Conservation (phyloP, 2,797 vertebrate species). For the Ctenopoma multispine region DNA sequence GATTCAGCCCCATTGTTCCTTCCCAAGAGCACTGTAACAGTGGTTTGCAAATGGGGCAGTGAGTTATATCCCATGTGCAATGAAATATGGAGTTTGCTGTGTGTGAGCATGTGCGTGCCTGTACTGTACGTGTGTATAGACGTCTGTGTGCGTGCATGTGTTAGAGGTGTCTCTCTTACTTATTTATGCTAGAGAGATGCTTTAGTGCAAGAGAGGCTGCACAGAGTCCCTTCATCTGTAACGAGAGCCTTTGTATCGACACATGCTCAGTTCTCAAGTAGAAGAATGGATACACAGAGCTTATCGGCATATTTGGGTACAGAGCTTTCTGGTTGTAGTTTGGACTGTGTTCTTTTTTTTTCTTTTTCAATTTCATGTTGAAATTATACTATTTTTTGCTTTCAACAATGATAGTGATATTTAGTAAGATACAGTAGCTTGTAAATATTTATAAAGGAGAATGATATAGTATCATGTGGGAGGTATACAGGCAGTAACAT, state of each 20-base stretch:
- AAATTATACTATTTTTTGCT: constrained; percentile 34
- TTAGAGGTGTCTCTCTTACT: constrained; percentile 17
- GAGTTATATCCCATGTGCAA: constrained; percentile 1
- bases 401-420: constrained; percentile 42
- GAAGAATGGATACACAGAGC: constrained; percentile 32
- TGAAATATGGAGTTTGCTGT: constrained; percentile 8
- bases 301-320: constrained; percentile 48
- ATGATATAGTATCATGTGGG: constrained; percentile 21
- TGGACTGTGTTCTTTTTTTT: constrained; percentile 4
- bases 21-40: constrained; percentile 16
- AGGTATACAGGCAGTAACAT: constrained; percentile 21
- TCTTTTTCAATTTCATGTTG: constrained; percentile 56
- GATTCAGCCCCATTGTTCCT: constrained; percentile 44
- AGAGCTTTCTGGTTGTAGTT: constrained; percentile 21
- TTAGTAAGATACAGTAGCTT: constrained; percentile 28
- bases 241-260: constrained; percentile 52
- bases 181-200: constrained; percentile 43
- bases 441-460: constrained; percentile 57
- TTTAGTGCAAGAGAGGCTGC: constrained; percentile 20
- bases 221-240: constrained; percentile 40
- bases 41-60: constrained; percentile 37
- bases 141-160: neutral
- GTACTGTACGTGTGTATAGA: neutral
- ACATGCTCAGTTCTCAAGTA: constrained; percentile 31
- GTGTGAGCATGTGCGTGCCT: neutral